Percentiles rank a stretch among this genome's conserved stretches.
These are phyloP conservation scores for Callosobruchus maculatus DNA, from an alignment of 2,888 invertebrate species.

Conservation along the genomic window DNA sequence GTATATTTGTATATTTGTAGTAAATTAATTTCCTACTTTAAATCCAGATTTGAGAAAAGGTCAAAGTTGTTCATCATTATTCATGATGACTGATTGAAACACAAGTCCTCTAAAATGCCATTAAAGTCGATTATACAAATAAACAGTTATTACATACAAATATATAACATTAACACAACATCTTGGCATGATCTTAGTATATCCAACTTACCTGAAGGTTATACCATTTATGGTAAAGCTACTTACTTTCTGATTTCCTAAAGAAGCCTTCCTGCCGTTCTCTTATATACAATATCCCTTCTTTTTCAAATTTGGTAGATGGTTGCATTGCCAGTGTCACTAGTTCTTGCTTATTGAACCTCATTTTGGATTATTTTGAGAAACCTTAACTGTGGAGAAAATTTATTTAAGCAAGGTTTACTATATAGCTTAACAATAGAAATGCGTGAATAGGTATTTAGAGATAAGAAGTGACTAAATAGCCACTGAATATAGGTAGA, in stretches of 20 bases:
- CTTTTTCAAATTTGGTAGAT: slow-evolving; percentile 85
- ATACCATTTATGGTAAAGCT: neutral
- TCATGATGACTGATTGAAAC: too few species aligned
- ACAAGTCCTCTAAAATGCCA: neutral
- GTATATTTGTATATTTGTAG: too few species aligned
- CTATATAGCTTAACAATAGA: neutral
- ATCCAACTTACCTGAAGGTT: neutral
- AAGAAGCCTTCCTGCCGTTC: slow-evolving; percentile 91
- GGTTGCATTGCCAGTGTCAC: slow-evolving; percentile 81
- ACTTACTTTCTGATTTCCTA: slow-evolving; percentile 85
- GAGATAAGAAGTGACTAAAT: neutral
- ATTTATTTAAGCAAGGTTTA: neutral
- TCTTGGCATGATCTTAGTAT: neutral
- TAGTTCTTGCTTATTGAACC: slow-evolving; percentile 88
- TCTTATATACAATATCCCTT: slow-evolving; percentile 80
- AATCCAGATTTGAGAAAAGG: too few species aligned
- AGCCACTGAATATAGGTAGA: neutral
- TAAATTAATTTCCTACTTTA: too few species aligned
- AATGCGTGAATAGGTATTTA: neutral
- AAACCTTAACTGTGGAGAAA: slow-evolving; percentile 5
- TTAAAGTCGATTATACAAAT: neutral
- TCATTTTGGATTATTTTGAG: slow-evolving; percentile 55
- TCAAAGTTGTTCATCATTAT: too few species aligned
- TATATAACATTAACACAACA: neutral
- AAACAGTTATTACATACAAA: neutral